Conservation (phyloP, 2,797 vertebrate species). For the Fistularia tabacaria region DNA sequence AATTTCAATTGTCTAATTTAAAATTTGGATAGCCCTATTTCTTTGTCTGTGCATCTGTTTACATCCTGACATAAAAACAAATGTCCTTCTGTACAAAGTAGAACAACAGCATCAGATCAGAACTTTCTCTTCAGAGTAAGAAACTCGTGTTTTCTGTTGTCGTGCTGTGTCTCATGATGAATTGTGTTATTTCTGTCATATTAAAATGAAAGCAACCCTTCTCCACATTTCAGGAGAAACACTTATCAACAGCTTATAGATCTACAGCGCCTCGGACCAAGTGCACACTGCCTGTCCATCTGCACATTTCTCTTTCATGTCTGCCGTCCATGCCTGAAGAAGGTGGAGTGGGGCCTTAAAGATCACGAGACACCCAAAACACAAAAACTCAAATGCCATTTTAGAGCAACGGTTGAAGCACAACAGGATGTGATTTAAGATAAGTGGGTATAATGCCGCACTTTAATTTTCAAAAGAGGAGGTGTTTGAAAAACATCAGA, state of each 20-base stretch:
- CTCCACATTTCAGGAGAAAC: constrained; percentile 4
- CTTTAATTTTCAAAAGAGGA: constrained; percentile 39
- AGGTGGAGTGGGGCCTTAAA: constrained; percentile 25
- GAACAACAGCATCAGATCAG: no score
- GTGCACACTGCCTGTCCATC: constrained; percentile 44
- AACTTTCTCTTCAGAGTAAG: no score
- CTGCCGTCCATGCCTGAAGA: constrained; percentile 27
- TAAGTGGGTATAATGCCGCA: constrained; percentile 32
- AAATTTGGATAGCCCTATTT: no score
- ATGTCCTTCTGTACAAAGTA: no score
- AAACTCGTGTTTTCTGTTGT: no score
- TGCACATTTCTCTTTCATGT: constrained; percentile 34
- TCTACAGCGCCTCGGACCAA: constrained; percentile 18
- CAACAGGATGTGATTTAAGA: constrained; percentile 35
- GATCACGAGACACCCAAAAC: constrained; percentile 37
- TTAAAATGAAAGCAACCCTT: no score
- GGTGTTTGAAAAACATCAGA: constrained; percentile 5
- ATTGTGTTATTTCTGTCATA: no score
- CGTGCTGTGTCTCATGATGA: no score
- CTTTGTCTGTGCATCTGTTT: no score
- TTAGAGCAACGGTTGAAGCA: constrained; percentile 44
- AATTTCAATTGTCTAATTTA: no score
- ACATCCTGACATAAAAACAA: no score
- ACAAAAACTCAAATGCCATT: constrained; percentile 30
- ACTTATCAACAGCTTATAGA: background rate